Evolutionary conservation across 2,113 vertebrate species (phyloP).

Genomic region (Sarotherodon lohbergeri): DNA sequence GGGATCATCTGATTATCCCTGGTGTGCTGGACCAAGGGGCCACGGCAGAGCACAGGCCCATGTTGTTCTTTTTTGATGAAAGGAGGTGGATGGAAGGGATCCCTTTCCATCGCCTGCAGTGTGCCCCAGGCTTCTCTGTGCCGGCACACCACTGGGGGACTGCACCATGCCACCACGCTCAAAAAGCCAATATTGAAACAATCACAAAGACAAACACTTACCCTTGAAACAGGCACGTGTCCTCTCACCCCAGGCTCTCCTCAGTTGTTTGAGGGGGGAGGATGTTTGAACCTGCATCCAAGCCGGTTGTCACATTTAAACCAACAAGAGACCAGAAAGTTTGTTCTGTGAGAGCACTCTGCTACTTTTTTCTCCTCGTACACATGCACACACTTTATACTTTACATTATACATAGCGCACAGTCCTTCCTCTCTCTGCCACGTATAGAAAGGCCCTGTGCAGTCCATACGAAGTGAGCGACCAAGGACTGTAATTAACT

Average conservation of each 20-base stretch:
- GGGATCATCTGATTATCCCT: constrained; percentile 71
- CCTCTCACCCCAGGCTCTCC: constrained; percentile 37
- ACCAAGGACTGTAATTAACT: constrained; percentile 48
- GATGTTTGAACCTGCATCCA: constrained; percentile 38
- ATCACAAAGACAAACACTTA: constrained; percentile 67
- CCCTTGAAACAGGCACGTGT: constrained; percentile 61
- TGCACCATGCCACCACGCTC: constrained; percentile 49
- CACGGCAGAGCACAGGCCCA: constrained; percentile 44
- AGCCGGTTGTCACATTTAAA: constrained; percentile 25
- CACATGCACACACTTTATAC: not conserved
- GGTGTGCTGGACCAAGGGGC: constrained; percentile 58
- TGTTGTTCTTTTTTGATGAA: constrained; percentile 73
- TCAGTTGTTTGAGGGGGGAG: constrained; percentile 15
- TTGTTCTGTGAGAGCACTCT: constrained; percentile 1
- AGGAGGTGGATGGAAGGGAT: constrained; percentile 66
- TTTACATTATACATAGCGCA: not conserved
- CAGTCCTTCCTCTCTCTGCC: not conserved
- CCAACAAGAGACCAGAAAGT: constrained; percentile 33
- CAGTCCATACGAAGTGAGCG: not conserved
- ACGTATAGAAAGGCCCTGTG: not conserved
- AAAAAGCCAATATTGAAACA: constrained; percentile 71
- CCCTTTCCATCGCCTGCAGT: constrained; percentile 68
- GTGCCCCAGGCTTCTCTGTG: constrained; percentile 60
- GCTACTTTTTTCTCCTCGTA: not conserved
- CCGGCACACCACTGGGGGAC: constrained; percentile 45